These are phyloP conservation scores for Saccopteryx leptura DNA, from an alignment of 2,113 vertebrate genomes.

Conservation along the genomic window DNA sequence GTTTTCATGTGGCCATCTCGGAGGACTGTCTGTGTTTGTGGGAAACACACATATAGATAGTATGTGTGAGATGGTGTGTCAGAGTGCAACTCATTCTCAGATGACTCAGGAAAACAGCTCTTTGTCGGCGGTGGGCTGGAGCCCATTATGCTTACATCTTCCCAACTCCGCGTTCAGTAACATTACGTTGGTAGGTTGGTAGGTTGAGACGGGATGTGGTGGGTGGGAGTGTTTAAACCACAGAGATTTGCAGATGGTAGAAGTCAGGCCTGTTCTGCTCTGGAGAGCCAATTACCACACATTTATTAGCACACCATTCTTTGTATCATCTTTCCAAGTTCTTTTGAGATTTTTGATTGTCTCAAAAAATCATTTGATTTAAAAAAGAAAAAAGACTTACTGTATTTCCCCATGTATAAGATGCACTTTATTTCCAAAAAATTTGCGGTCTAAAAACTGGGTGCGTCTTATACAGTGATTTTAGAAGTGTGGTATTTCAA, in stretches of 20 bases:
- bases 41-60: not conserved
- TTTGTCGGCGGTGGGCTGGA: not conserved
- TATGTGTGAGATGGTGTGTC: not conserved
- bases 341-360: not conserved
- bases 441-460: too few species aligned
- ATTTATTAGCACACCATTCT: not conserved
- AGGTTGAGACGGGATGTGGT: not conserved
- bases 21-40: not conserved
- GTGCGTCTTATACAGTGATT: too few species aligned
- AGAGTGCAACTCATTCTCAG: not conserved
- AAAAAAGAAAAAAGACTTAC: not conserved
- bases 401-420: too few species aligned
- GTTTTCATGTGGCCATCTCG: not conserved
- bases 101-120: not conserved
- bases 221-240: not conserved
- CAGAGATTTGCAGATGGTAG: not conserved
- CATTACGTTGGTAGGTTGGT: not conserved
- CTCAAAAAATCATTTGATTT: not conserved
- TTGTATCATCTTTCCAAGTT: not conserved
- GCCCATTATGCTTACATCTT: fast-evolving
- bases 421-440: too few species aligned
- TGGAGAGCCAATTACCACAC: too few species aligned
- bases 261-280: too few species aligned
- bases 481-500: too few species aligned
- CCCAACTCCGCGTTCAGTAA: not conserved